A percentile compares a stretch with the other conserved stretches of the same genome.
phyloP scores from a whole-genome alignment of 2,888 invertebrate genomes.

The Hoplodrina blanda region DNA sequence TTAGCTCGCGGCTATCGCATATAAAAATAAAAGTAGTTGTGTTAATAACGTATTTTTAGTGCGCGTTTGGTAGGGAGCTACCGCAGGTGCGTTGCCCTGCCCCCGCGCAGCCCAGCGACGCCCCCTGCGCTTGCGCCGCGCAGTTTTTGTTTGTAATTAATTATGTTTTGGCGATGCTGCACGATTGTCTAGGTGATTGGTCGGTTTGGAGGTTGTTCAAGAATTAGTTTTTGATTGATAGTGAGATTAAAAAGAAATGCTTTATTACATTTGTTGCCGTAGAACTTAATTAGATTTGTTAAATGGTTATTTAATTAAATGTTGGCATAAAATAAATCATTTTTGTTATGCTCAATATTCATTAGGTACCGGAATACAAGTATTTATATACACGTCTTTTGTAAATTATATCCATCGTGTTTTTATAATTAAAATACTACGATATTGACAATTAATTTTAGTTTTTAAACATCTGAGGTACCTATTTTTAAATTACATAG shows the following conservation, averaged over 20 bases:
- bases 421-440: slow-evolving; percentile 1
- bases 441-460: slow-evolving; percentile 3
- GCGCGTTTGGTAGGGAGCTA: slow-evolving; percentile 80
- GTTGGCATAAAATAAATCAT: slow-evolving; percentile 44
- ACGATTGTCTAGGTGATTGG: slow-evolving; percentile 59
- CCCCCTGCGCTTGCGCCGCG: slow-evolving; percentile 61
- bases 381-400: slow-evolving; percentile 13
- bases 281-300: slow-evolving; percentile 53
- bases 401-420: background rate
- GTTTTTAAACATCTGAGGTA: slow-evolving; percentile 29
- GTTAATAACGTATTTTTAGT: slow-evolving; percentile 88
- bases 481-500: background rate
- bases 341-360: slow-evolving; percentile 40
- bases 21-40: slow-evolving; percentile 88
- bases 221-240: slow-evolving; percentile 50
- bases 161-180: slow-evolving; percentile 59
- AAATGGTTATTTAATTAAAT: slow-evolving; percentile 50
- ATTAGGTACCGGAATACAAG: slow-evolving; percentile 8
- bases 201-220: slow-evolving; percentile 40
- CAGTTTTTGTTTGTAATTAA: slow-evolving; percentile 61
- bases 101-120: slow-evolving; percentile 70
- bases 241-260: slow-evolving; percentile 51
- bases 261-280: slow-evolving; percentile 29
- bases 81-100: slow-evolving; percentile 79
- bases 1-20: slow-evolving; percentile 88